These are phyloP conservation scores for Muscicapa adusta DNA, from an alignment of 2,113 vertebrate genomes.

Conservation along the genomic window DNA sequence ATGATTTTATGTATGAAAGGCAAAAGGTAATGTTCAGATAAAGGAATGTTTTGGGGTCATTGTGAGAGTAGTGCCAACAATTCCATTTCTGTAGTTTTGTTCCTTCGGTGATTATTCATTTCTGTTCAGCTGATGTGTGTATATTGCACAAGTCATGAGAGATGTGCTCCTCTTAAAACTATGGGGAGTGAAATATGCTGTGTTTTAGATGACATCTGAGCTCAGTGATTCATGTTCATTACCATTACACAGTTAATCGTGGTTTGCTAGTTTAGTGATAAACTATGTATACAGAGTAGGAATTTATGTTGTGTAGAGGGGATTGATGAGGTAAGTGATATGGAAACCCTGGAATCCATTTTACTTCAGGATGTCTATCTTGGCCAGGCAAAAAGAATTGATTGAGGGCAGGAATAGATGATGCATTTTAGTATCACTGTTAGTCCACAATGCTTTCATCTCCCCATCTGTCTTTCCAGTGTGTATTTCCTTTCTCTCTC, in stretches of 20 bases:
- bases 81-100: background rate
- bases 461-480: slow-evolving; percentile 29
- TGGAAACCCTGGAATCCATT: background rate
- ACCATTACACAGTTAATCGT: background rate
- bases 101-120: background rate
- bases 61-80: background rate
- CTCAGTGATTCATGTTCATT: background rate
- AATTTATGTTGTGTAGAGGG: background rate
- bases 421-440: background rate
- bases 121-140: background rate
- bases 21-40: background rate
- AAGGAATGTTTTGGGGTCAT: background rate
- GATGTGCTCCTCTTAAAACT: background rate
- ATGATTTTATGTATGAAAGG: background rate
- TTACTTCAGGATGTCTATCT: background rate
- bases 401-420: background rate
- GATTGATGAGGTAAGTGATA: background rate
- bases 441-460: slow-evolving; percentile 33
- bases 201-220: background rate
- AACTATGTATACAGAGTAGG: background rate
- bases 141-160: background rate
- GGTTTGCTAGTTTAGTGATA: background rate
- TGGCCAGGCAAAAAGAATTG: background rate
- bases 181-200: background rate
- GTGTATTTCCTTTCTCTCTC: background rate